Percentiles rank a stretch among this genome's conserved stretches.
Conservation (phyloP, 2,113 vertebrate species). For the Oostethus manadensis region DNA sequence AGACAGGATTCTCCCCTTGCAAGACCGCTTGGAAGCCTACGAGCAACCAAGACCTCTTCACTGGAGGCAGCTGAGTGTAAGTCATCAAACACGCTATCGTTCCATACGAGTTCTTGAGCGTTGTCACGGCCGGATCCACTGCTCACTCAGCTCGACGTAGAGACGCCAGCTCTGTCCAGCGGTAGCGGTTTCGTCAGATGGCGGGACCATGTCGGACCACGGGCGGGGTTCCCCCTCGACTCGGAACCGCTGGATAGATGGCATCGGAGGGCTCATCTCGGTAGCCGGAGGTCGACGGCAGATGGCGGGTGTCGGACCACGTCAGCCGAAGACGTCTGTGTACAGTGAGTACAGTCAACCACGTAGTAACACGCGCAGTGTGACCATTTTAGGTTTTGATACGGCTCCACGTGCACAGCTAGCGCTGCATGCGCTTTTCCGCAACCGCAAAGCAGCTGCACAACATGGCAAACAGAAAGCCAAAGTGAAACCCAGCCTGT, state of each 20-base stretch:
- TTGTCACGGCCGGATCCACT: not conserved
- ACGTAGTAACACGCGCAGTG: not conserved
- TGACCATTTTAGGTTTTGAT: too few relatives aligned
- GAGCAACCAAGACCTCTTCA: not conserved
- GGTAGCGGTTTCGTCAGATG: not conserved
- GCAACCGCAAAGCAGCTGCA: too few relatives aligned
- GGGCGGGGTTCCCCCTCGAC: constrained; percentile 36
- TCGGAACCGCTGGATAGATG: constrained; percentile 31
- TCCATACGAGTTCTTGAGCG: too few relatives aligned
- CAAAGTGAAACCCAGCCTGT: too few relatives aligned
- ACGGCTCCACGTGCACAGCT: too few relatives aligned
- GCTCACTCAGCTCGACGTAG: not conserved
- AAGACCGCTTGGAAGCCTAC: constrained; percentile 8
- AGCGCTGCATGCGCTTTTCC: too few relatives aligned
- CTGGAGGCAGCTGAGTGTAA: too few relatives aligned
- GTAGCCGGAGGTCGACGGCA: not conserved
- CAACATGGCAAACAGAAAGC: too few relatives aligned
- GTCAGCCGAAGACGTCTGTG: not conserved
- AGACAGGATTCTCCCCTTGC: not conserved
- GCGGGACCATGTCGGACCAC: not conserved
- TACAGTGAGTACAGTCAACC: constrained; percentile 18
- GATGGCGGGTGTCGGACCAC: not conserved
- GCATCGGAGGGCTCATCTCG: not conserved
- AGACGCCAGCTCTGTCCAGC: not conserved
- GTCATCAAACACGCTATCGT: too few relatives aligned